Evolutionary conservation across 30 jellyfish, hydroid and myxozoan species (phyloP).

Genomic region (Aurelia sp.): DNA sequence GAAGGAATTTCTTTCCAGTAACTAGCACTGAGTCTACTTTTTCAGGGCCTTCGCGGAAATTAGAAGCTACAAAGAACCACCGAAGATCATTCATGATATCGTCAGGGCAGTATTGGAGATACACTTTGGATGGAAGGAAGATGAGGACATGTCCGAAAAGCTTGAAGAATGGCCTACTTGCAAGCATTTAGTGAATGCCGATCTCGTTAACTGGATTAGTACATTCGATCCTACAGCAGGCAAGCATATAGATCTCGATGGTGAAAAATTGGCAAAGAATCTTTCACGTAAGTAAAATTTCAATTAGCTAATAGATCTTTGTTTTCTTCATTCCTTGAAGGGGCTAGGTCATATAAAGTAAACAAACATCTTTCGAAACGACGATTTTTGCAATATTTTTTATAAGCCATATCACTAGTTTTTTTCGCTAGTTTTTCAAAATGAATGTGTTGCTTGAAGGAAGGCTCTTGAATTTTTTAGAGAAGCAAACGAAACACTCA

Average conservation of each 20-base stretch:
- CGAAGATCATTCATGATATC: conserved; percentile 89
- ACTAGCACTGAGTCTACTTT: neutral
- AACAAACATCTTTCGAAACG: no score
- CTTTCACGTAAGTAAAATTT: conserved; percentile 57
- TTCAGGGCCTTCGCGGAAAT: conserved; percentile 91
- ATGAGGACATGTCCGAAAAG: conserved; percentile 57
- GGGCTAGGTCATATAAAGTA: no score
- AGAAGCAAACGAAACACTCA: no score
- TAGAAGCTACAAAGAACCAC: conserved; percentile 91
- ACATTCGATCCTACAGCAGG: conserved; percentile 90
- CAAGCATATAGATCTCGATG: conserved; percentile 52
- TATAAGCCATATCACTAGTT: no score
- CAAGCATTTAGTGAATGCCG: conserved; percentile 75
- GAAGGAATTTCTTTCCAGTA: no score
- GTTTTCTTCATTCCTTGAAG: no score
- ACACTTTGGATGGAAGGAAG: conserved; percentile 72
- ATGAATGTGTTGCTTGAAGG: no score
- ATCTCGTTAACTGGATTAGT: conserved; percentile 87
- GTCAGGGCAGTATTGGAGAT: conserved; percentile 86
- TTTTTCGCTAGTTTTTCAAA: no score
- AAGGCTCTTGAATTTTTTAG: no score
- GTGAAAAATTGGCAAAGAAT: conserved; percentile 68
- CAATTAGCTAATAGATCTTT: no score
- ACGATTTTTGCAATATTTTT: no score
- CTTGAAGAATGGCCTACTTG: conserved; percentile 87